Base-by-base conservation (phyloP, 2,888 invertebrate genomes). In the Luffia ferchaultella region DNA sequence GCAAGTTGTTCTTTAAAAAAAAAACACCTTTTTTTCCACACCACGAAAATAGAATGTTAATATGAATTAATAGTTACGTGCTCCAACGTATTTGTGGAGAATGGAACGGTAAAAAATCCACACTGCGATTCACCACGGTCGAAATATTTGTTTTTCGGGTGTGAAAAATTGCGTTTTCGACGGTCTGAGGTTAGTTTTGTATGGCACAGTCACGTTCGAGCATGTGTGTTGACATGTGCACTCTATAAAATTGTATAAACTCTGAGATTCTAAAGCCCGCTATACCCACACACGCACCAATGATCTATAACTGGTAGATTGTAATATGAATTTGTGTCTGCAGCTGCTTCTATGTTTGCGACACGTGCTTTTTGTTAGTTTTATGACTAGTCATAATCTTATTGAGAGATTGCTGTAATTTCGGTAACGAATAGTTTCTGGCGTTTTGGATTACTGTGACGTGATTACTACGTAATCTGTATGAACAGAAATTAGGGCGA, bases 161-260 rank as follows among this genome's bases (percentile, higher is more conserved):
- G 76, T 83, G 80, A 82, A 82, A 73, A 82, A 83, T 83, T 64
- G 70, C 63, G 68, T 77, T 79, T 73, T 67, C 65, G 70, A 65
- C 66, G 75, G 75, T 76, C 67, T 73, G 79, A 67, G 78, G 78
- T 75, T 52, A 58, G 64, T 68, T 70, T 73, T 75, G 76, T 7
- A 30, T n/a, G n/a, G n/a, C n/a, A n/a, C n/a, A n/a, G n/a, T n/a
- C n/a, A n/a, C n/a, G n/a, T n/a, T n/a, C n/a, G n/a, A n/a, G n/a
- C n/a, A n/a, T n/a, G n/a, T n/a, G n/a, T n/a, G n/a, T n/a, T n/a
- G n/a, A n/a, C n/a, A n/a, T n/a, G n/a, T n/a, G n/a, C n/a, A n/a
- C n/a, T n/a, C n/a, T n/a, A n/a, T n/a, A n/a, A n/a, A n/a, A n/a
- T n/a, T n/a, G n/a, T n/a, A n/a, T n/a, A n/a, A n/a, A n/a, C n/a